Percentiles rank a stretch among this genome's conserved stretches.
These are phyloP conservation scores for Lysiphlebus fabarum DNA, from an alignment of 1,140 invertebrate species.

Conservation along the genomic window DNA sequence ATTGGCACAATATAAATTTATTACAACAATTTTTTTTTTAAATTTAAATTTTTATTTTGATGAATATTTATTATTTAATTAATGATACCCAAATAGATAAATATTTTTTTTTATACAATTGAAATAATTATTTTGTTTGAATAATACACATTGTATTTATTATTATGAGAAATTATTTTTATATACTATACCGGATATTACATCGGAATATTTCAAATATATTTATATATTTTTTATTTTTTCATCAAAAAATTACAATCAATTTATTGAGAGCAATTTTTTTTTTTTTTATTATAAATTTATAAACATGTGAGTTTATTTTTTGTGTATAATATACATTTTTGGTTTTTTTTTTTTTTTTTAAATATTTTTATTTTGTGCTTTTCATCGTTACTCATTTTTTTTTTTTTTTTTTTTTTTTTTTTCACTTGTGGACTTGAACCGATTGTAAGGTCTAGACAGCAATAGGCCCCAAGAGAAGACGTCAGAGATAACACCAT, in stretches of 20 bases:
- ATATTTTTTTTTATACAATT: background rate
- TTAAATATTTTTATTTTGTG: background rate
- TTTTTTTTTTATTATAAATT: too few relatives aligned
- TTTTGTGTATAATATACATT: too few relatives aligned
- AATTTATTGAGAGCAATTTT: too few relatives aligned
- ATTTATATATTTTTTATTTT: too few relatives aligned
- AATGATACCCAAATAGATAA: background rate
- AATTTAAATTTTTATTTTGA: background rate
- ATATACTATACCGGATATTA: too few relatives aligned
- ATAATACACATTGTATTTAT: too few relatives aligned
- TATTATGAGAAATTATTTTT: too few relatives aligned
- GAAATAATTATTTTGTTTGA: too few relatives aligned
- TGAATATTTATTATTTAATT: too few relatives aligned
- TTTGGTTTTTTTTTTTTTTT: background rate
- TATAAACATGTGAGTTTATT: too few relatives aligned
- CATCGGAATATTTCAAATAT: too few relatives aligned
- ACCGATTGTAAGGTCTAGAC: constrained; percentile 10
- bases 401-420: constrained; percentile 5
- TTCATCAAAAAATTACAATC: too few relatives aligned
- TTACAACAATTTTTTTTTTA: background rate
- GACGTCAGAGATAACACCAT: constrained; percentile 19
- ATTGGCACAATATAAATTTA: background rate
- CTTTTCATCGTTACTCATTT: background rate
- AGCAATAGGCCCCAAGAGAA: constrained; percentile 16
- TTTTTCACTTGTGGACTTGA: constrained; percentile 5